Evolutionary conservation across 2,888 invertebrate species (phyloP), one percentile per base, ranked within the genome.

Genomic region (Trachelus stipa): DNA sequence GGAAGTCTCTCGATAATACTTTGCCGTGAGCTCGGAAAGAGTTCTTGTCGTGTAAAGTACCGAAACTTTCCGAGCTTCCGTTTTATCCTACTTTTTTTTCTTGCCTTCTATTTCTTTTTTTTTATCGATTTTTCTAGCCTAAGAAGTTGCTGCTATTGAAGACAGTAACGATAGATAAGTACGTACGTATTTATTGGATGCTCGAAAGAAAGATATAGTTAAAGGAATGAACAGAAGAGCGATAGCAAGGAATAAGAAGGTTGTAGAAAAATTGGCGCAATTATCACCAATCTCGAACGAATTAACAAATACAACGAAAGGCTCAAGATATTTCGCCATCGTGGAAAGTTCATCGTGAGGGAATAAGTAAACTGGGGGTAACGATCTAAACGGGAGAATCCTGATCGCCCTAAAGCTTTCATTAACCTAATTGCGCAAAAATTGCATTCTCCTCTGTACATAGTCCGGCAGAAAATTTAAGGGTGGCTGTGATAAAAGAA

Each of bases 341-440:
- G 56, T 56, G 9, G 56, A 15, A 6, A 56, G 23, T 23, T 56
- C 23, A 56, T 56, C 9, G 56, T 9, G 23, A 56, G 56, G 23
- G 23, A 23, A 15, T 56, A 56, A 6, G 56, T 56, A 56, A 56
- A 56, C 23, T 23, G 56, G 56, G 37, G 15, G 56, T 56, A 23
- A 56, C 23, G 56, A 56, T 56, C 56, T 56, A 23, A 23, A 56
- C n/a, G 74, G 34, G 35, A 12, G 35, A 74, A 74, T 74, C 35
- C 12, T 37, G 33, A 74, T 74, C 71, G 23, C 71, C 34, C 30
- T 56, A 23, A 37, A 74, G 74, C 33, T 35, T 23, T 23, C 37
- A 74, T 74, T 74, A 74, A 74, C 74, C 74, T 74, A 34, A 74
- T 74, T 74, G 37, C 74, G 74, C 35, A 35, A 74, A 71, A 74